Base-by-base conservation (phyloP, 2,113 vertebrate species). In the Eubucco bourcierii region DNA sequence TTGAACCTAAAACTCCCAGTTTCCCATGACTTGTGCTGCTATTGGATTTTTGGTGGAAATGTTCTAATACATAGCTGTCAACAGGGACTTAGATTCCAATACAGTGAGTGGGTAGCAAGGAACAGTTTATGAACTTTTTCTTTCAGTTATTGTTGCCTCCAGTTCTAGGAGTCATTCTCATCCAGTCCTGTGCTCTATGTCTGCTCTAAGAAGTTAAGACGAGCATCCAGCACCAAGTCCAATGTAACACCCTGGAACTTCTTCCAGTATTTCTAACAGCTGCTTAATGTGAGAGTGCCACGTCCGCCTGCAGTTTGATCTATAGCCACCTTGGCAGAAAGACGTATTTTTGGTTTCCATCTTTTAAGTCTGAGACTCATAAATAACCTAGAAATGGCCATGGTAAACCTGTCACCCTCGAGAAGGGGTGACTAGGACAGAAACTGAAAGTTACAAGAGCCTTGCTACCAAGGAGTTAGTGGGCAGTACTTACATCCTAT, bases 401-500 rank as follows among this genome's bases (percentile, higher is more conserved):
- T 9, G 25, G 55, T 77, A 96, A 90, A 83, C 47, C 53, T 37
- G 11, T 66, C 60, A 93, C 66, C 73, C 91, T 90, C 52, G 81
- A 87, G 90, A 96, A 93, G 75, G 96, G 94, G 93, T 93, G 96
- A 97, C 93, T 72, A 94, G 79, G 71, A 93, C 41, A 96, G 90
- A 96, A 96, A 95, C 2, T 53, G 75, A 94, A 97, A 96, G 91
- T 95, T 63, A 93, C 55, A 97, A 97, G 84, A 96, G 95, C 93
- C 97, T 94, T 96, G 95, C 98, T 97, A 97, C 97, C 92, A 96
- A 98, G 95, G 94, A 97, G 96, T 98, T 96, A 97, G 97, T 93
- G 97, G 97, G 96, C 96, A 97, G 98, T 99, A 99, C 99, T 99
- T 99, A 99, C 99, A 99, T 99, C 98, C 99, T 99, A 98, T 99